phyloP scores from a whole-genome alignment of 2,888 invertebrate genomes.

The Gymnocheta viridis region DNA sequence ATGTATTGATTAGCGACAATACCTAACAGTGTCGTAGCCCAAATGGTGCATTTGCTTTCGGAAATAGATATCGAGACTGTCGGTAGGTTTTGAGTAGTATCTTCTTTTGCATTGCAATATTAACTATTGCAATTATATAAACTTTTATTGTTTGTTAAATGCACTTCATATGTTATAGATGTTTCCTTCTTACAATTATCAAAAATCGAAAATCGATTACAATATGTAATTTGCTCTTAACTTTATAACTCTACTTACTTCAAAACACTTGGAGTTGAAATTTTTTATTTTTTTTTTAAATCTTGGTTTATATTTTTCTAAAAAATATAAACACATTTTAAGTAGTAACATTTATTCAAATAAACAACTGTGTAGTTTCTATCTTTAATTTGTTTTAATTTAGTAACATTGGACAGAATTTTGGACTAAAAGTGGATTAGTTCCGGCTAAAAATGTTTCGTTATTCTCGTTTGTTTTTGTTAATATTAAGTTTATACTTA shows the following conservation, averaged over 20 bases:
- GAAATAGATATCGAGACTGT: constrained; percentile 47
- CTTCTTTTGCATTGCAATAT: constrained; percentile 32
- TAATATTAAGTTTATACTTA: not conserved
- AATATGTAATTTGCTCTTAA: not conserved
- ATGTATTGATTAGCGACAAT: constrained; percentile 11
- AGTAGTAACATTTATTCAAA: constrained; percentile 42
- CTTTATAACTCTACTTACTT: constrained; percentile 23
- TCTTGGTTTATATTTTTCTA: constrained; percentile 26
- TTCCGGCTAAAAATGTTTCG: not conserved
- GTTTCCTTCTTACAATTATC: constrained; percentile 11
- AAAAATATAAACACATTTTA: constrained; percentile 6
- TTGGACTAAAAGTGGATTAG: constrained; percentile 20
- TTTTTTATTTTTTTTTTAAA: no score
- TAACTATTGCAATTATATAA: not conserved
- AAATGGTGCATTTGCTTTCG: constrained; percentile 36
- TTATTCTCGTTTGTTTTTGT: not conserved
- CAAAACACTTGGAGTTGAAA: not conserved
- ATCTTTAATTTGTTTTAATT: constrained; percentile 32
- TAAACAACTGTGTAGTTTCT: constrained; percentile 9
- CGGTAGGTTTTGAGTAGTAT: constrained; percentile 51
- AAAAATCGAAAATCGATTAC: constrained; percentile 8
- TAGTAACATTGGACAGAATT: not conserved
- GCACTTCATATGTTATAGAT: constrained; percentile 27
- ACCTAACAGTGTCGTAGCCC: constrained; percentile 49
- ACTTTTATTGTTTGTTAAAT: constrained; percentile 35